Evolutionary conservation across 2,113 vertebrate genomes (phyloP), one percentile per base, ranked within the genome.

Genomic region (Lophura nycthemera): DNA sequence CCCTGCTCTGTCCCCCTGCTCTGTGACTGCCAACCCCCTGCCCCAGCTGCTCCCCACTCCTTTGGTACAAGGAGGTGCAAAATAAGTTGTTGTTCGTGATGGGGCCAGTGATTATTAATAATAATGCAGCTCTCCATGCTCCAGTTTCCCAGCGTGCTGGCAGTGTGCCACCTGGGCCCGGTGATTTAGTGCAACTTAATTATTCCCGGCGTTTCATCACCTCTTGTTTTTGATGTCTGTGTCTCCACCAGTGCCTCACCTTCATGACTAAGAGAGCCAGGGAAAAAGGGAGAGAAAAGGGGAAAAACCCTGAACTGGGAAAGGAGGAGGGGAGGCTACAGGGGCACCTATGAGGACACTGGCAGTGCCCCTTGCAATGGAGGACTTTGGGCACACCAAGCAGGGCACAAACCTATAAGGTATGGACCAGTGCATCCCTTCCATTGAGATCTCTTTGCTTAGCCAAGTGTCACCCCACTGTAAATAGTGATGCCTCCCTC

Each of bases 151-250:
- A 50, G 89, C 27, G 92, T 1, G 9, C 60, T 95, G 96, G 95
- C 95, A 76, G 67, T 2, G 43, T 75, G 94, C 96, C 88, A 89
- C 78, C 18, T 0, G 78, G 91, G 71, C 95, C 87, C 60, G 13
- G 94, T 74, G 96, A 96, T 96, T 96, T 95, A 95, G 78, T 61
- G 92, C 92, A 89, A 47, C 89, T 95, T 95, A 96, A 96, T 96
- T 95, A 96, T 95, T 92, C 82, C 87, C 0, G 3, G 91, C 25
- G n/a, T 96, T 96, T 96, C 96, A 86, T 96, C 96, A 96, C 95
- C 91, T 88, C 96, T 96, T 96, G 95, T 96, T 96, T 96, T 95
- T 95, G 96, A 96, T 95, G 96, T 89, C 92, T 92, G 75, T 94
- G 95, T 91, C 92, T 96, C 91, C 93, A 89, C 79, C 91, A 83